A percentile compares a stretch with the other conserved stretches of the same genome.
Conservation (phyloP, 2,888 invertebrate genomes). For the Caenorhabditis becei region DNA sequence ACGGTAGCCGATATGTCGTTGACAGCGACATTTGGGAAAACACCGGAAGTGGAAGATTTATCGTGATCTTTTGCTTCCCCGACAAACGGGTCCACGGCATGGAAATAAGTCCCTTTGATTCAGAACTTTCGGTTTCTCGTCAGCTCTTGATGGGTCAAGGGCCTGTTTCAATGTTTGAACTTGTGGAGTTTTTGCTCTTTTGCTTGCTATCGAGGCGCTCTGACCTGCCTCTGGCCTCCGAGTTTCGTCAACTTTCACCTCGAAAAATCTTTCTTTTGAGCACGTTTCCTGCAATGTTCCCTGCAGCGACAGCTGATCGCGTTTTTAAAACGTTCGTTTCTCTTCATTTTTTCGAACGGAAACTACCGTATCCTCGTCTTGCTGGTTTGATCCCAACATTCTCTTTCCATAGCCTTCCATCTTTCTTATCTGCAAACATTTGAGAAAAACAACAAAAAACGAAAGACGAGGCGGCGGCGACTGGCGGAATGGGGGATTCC, state of each 20-base stretch:
- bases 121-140: neutral
- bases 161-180: constrained; percentile 41
- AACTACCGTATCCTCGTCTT: constrained; percentile 31
- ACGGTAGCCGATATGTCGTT: constrained; percentile 40
- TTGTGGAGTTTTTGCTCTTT: constrained; percentile 16
- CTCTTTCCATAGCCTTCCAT: constrained; percentile 4
- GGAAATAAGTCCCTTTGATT: constrained; percentile 4
- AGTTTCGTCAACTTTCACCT: constrained; percentile 16
- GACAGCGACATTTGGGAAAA: constrained; percentile 41
- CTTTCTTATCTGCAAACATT: constrained; percentile 31
- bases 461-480: neutral
- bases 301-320: constrained; percentile 37
- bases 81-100: neutral
- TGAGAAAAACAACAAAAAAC: constrained; percentile 53
- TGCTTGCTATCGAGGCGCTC: constrained; percentile 13
- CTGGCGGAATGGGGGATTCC: constrained; percentile 25
- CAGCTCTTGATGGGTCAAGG: constrained; percentile 22
- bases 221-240: constrained; percentile 32
- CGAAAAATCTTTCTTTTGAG: constrained; percentile 20
- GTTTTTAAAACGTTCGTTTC: constrained; percentile 5
- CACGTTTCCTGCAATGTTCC: constrained; percentile 43
- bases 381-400: constrained; percentile 49
- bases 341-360: constrained; percentile 16
- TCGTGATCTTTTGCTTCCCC: constrained; percentile 21
- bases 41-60: constrained; percentile 47